Percentiles rank a stretch among this genome's conserved stretches.
Evolutionary conservation across 2,113 vertebrate genomes (phyloP).

Genomic region (Corythoichthys intestinalis): DNA sequence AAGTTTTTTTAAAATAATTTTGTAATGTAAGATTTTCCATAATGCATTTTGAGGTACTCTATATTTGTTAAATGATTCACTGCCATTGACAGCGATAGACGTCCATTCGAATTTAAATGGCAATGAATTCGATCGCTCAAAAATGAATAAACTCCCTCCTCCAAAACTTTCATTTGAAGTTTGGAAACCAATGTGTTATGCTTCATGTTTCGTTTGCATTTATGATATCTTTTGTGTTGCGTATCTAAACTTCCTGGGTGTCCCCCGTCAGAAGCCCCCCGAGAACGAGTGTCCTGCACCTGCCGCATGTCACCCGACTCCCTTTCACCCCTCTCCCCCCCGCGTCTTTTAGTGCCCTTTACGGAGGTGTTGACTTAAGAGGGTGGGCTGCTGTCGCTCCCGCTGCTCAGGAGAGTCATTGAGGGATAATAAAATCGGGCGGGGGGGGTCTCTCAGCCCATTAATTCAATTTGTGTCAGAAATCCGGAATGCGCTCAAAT

Average conservation of each 20-base stretch:
- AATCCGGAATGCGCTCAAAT: conserved; percentile 78
- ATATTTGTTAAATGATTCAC: no score
- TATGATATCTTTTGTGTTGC: no score
- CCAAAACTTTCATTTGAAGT: no score
- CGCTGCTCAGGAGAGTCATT: conserved; percentile 32
- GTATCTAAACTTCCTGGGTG: conserved; percentile 59
- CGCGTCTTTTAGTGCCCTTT: conserved; percentile 62
- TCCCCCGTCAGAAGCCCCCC: conserved; percentile 58
- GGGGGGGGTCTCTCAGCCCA: conserved; percentile 37
- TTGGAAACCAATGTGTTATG: no score
- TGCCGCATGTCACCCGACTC: conserved; percentile 69
- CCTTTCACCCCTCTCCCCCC: conserved; percentile 53
- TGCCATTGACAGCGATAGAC: no score
- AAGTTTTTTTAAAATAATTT: no score
- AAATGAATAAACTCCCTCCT: no score
- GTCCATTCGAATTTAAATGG: no score
- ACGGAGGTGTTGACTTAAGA: conserved; percentile 65
- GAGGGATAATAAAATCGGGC: conserved; percentile 18
- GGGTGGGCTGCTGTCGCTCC: conserved; percentile 47
- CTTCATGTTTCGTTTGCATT: no score
- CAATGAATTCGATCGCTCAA: no score
- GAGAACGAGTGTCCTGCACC: conserved; percentile 64
- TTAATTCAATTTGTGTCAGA: conserved; percentile 79
- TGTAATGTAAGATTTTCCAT: no score
- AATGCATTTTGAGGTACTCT: no score